A percentile compares a stretch with the other conserved stretches of the same genome.
Evolutionary conservation across 2,888 invertebrate genomes (phyloP).

Genomic region (Arrhopalites spinosus): DNA sequence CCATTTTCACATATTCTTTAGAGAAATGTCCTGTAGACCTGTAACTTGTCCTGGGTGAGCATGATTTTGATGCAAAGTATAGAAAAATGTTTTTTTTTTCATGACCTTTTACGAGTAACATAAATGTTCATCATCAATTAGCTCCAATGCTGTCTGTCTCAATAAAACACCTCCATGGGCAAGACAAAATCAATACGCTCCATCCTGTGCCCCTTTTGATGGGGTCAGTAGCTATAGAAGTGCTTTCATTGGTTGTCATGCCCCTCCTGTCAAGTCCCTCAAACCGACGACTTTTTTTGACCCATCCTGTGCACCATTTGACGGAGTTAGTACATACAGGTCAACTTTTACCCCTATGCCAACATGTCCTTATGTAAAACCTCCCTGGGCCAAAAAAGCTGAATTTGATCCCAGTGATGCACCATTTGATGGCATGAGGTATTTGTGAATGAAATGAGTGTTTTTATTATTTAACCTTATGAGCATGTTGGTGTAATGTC

Average conservation of each 20-base stretch:
- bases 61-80: background rate
- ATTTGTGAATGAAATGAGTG: too few relatives aligned
- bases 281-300: conserved; percentile 35
- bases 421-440: conserved; percentile 38
- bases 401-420: conserved; percentile 38
- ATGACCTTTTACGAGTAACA: background rate
- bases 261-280: conserved; percentile 32
- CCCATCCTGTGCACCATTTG: conserved; percentile 39
- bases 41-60: background rate
- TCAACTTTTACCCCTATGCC: conserved; percentile 30
- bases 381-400: conserved; percentile 23
- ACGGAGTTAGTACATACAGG: conserved; percentile 41
- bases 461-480: too few relatives aligned
- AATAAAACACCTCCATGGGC: conserved; percentile 37
- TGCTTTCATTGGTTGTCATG: conserved; percentile 39
- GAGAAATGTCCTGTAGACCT: background rate
- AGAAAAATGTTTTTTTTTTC: background rate
- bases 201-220: conserved; percentile 35
- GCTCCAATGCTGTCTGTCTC: conserved; percentile 36
- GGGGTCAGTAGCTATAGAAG: conserved; percentile 43
- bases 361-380: conserved; percentile 5
- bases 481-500: too few relatives aligned
- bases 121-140: background rate
- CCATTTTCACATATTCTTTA: background rate
- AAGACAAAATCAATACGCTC: conserved; percentile 12